Conservation (phyloP, 2,113 vertebrate species). For the Cyanistes caeruleus region DNA sequence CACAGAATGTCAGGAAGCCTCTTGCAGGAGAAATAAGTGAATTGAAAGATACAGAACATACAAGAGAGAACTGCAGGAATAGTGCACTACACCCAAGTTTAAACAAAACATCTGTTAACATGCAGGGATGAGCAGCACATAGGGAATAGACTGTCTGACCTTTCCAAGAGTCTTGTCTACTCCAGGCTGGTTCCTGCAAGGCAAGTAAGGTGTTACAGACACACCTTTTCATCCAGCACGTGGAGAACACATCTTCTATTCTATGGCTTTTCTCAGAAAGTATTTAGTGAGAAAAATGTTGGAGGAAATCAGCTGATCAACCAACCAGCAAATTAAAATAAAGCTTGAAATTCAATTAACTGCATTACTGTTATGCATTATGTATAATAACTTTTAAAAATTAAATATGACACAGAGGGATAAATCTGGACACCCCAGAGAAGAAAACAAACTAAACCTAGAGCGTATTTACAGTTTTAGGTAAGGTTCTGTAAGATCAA, state of each 20-base stretch:
- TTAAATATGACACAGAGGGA: conserved; percentile 41
- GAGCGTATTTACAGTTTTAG: conserved; percentile 9
- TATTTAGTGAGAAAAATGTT: conserved; percentile 11
- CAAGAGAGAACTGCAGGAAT: not conserved
- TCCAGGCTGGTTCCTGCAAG: conserved; percentile 48
- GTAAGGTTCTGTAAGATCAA: not conserved
- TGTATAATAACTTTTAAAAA: conserved; percentile 64
- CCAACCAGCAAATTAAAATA: conserved; percentile 53
- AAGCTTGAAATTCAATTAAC: conserved; percentile 66
- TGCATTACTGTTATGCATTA: conserved; percentile 49
- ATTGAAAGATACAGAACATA: not conserved
- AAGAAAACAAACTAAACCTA: conserved; percentile 37
- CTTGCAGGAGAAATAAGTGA: not conserved
- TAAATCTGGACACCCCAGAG: conserved; percentile 52
- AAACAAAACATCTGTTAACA: conserved; percentile 44
- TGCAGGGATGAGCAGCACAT: not conserved
- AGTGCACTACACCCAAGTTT: not conserved
- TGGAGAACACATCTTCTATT: not conserved
- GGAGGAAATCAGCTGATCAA: conserved; percentile 23
- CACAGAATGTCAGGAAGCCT: not conserved
- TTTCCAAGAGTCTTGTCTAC: conserved; percentile 56
- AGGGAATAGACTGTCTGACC: conserved; percentile 35
- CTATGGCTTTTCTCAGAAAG: conserved; percentile 23
- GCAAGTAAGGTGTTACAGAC: conserved; percentile 40
- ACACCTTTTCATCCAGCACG: not conserved